Conservation (phyloP, 2,888 invertebrate genomes). For the Aproaerema taeniolella region DNA sequence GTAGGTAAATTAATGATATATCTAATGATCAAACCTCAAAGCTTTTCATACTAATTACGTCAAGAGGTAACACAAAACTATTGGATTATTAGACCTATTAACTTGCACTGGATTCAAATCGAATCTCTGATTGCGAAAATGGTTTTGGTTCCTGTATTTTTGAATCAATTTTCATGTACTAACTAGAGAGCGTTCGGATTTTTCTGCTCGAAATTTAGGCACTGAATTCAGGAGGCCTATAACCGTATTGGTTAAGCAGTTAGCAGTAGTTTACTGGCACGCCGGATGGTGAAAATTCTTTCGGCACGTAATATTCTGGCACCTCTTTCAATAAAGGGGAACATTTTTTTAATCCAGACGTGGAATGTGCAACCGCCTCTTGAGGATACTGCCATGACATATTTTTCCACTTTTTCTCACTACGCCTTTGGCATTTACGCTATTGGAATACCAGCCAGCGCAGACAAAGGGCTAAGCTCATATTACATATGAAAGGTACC, state of each 20-base stretch:
- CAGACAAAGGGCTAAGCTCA: not conserved
- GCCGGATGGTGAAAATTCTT: constrained; percentile 11
- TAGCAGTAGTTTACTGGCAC: constrained; percentile 9
- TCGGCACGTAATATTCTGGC: constrained; percentile 4
- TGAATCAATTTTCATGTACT: too few relatives aligned
- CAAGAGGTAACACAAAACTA: too few relatives aligned
- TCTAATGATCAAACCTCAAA: too few relatives aligned
- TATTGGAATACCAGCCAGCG: not conserved
- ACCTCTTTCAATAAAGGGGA: constrained; percentile 13
- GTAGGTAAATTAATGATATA: too few relatives aligned
- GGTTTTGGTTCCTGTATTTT: too few relatives aligned
- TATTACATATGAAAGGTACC: too few relatives aligned
- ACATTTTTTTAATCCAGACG: constrained; percentile 15
- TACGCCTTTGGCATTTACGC: constrained; percentile 1
- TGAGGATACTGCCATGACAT: constrained; percentile 1
- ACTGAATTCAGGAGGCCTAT: not conserved
- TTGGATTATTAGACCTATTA: too few relatives aligned
- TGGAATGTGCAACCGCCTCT: not conserved
- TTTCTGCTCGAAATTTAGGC: too few relatives aligned
- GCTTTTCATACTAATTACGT: too few relatives aligned
- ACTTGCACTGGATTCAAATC: too few relatives aligned
- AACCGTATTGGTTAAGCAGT: constrained; percentile 11
- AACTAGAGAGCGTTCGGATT: too few relatives aligned
- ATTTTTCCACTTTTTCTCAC: constrained; percentile 2
- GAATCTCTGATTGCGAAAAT: too few relatives aligned